Conservation (phyloP, 2,888 invertebrate genomes). For the Melieria omissa region DNA sequence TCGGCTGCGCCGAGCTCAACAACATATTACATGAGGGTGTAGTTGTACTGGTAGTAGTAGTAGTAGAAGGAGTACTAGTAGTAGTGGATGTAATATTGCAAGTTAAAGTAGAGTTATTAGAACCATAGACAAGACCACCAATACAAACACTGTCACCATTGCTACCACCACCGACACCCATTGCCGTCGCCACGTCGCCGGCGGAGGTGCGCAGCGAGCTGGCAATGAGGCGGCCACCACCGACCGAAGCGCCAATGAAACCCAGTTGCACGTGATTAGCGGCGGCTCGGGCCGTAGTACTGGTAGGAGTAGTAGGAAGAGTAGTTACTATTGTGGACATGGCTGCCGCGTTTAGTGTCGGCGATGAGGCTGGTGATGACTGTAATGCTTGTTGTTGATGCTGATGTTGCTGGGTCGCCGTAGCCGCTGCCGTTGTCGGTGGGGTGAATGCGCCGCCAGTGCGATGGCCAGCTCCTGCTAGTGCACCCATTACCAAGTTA, state of each 20-base stretch:
- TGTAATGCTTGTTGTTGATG: slow-evolving; percentile 44
- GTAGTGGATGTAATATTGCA: slow-evolving; percentile 12
- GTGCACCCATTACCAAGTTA: slow-evolving; percentile 56
- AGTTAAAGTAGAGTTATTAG: slow-evolving; percentile 40
- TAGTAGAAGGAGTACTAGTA: slow-evolving; percentile 48
- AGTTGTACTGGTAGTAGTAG: slow-evolving; percentile 41
- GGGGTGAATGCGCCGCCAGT: slow-evolving; percentile 14
- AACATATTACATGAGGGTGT: slow-evolving; percentile 44
- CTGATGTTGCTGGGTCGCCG: slow-evolving; percentile 39
- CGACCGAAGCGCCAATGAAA: slow-evolving; percentile 41
- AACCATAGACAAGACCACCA: slow-evolving; percentile 45
- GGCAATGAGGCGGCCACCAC: not conserved
- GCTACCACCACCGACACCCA: slow-evolving; percentile 34
- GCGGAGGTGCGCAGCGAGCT: not conserved
- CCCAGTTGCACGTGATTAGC: slow-evolving; percentile 46
- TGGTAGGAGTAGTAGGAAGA: slow-evolving; percentile 61
- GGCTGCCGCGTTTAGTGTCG: slow-evolving; percentile 52
- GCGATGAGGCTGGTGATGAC: slow-evolving; percentile 44
- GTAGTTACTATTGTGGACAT: slow-evolving; percentile 62
- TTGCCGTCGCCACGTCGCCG: not conserved
- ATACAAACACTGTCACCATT: slow-evolving; percentile 42
- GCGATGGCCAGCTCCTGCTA: slow-evolving; percentile 35
- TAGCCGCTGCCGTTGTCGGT: slow-evolving; percentile 28
- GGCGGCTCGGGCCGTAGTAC: slow-evolving; percentile 50
- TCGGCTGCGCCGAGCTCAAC: slow-evolving; percentile 37